These are phyloP conservation scores for Okapia johnstoni DNA, from an alignment of 2,113 vertebrate species.

Conservation along the genomic window DNA sequence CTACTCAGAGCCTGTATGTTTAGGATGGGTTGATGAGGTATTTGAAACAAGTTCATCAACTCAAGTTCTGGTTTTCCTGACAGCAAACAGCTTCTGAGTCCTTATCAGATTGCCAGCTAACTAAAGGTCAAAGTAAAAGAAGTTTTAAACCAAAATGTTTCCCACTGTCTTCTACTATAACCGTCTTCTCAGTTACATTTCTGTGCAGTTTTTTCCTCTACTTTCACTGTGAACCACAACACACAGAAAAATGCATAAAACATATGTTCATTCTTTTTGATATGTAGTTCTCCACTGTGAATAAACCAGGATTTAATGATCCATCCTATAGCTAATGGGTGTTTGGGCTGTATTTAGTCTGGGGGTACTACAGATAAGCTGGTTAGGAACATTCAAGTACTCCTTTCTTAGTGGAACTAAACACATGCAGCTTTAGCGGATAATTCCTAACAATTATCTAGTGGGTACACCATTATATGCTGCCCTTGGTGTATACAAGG, in stretches of 20 bases:
- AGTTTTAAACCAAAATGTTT: conserved; percentile 12
- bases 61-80: conserved; percentile 15
- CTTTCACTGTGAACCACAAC: not conserved
- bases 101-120: not conserved
- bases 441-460: not conserved
- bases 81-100: conserved; percentile 9
- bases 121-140: conserved; percentile 21
- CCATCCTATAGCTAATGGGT: not conserved
- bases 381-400: not conserved
- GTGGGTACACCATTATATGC: not conserved
- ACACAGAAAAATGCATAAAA: conserved; percentile 4
- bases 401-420: not conserved
- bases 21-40: not conserved
- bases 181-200: not conserved
- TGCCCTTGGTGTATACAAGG: not conserved
- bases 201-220: not conserved
- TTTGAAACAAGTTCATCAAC: conserved; percentile 13
- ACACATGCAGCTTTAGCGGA: not conserved
- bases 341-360: not conserved
- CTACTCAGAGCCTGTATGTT: not conserved
- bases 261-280: not conserved
- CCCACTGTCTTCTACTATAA: not conserved
- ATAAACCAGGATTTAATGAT: not conserved
- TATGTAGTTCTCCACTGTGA: not conserved
- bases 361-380: not conserved